A percentile compares a stretch with the other conserved stretches of the same genome.
phyloP scores from a whole-genome alignment of 2,888 invertebrate species.

The Hymenopus coronatus region DNA sequence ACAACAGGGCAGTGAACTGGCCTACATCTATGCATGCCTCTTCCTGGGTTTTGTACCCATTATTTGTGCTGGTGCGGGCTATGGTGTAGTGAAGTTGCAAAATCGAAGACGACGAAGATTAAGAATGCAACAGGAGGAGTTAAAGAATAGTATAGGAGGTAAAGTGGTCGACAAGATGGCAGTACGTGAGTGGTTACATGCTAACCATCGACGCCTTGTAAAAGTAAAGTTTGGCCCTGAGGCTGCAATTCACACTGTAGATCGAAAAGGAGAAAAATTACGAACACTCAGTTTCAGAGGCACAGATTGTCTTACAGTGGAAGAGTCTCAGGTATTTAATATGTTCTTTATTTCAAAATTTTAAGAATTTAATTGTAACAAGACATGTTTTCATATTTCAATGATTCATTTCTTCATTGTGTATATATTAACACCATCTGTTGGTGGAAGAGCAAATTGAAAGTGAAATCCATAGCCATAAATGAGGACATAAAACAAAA shows the following conservation, averaged over 20 bases:
- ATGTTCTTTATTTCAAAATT: neutral
- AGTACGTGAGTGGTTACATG: constrained; percentile 91
- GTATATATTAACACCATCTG: neutral
- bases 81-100: constrained; percentile 88
- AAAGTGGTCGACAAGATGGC: constrained; percentile 81
- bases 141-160: constrained; percentile 52
- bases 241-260: constrained; percentile 79
- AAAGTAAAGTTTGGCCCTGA: constrained; percentile 90
- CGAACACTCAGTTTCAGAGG: constrained; percentile 76
- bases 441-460: neutral
- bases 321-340: constrained; percentile 71
- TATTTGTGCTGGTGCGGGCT: constrained; percentile 85
- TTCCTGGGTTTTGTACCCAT: constrained; percentile 91
- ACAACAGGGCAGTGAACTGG: constrained; percentile 84
- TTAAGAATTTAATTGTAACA: neutral
- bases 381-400: neutral
- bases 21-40: constrained; percentile 94
- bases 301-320: constrained; percentile 75
- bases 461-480: neutral
- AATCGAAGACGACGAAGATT: constrained; percentile 77
- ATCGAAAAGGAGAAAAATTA: constrained; percentile 87
- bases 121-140: constrained; percentile 78
- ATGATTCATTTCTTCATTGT: neutral
- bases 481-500: no score
- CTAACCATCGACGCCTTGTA: constrained; percentile 83